phyloP scores from a whole-genome alignment of 2,113 vertebrate species.

The Hydropotes inermis region DNA sequence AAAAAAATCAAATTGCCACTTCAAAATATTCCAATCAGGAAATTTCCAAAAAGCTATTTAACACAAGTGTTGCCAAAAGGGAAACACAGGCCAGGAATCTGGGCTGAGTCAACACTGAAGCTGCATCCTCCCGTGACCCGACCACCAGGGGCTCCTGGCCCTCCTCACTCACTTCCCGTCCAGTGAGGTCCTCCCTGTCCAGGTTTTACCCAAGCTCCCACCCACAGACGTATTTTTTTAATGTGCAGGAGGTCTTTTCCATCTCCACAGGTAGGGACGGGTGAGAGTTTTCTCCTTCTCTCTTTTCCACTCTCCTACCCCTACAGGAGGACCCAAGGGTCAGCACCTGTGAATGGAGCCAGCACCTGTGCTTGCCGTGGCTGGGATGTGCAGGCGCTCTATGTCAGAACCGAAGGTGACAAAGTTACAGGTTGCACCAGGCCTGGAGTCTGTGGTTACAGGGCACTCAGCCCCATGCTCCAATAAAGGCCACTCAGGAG shows the following conservation, averaged over 20 bases:
- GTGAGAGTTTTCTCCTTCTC: neutral
- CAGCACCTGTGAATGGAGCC: rapidly evolving
- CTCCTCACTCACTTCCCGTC: too few relatives aligned
- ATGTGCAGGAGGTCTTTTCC: neutral
- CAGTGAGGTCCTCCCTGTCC: rapidly evolving
- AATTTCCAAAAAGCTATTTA: neutral
- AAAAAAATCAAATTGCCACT: neutral
- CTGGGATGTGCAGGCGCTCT: neutral
- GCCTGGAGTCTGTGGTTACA: neutral
- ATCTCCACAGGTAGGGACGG: neutral
- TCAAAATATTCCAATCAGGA: neutral
- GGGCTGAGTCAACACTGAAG: neutral
- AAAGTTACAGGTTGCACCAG: neutral
- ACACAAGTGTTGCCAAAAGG: neutral
- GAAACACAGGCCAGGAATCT: neutral
- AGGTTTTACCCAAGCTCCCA: rapidly evolving
- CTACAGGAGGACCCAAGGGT: neutral
- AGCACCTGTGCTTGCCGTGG: too few relatives aligned
- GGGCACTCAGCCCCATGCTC: neutral
- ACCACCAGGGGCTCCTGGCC: neutral
- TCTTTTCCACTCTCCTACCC: neutral
- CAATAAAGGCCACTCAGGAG: neutral
- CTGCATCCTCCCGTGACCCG: neutral
- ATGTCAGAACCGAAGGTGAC: neutral
- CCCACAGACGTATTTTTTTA: neutral